Evolutionary conservation across 2,888 invertebrate species (phyloP).

Genomic region (Cybosia mesomella): DNA sequence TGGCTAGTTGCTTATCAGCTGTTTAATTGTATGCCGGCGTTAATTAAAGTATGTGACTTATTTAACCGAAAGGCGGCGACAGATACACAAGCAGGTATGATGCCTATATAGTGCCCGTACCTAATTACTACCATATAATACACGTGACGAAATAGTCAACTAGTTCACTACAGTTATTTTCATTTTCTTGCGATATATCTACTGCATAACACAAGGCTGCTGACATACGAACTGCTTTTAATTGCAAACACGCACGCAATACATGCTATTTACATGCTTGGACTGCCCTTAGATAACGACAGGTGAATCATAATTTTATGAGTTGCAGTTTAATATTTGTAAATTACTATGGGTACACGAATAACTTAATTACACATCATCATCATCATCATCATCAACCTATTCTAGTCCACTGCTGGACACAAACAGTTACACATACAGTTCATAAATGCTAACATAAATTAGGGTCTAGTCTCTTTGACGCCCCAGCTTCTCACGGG

Average conservation of each 20-base stretch:
- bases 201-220: not conserved
- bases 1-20: too few relatives aligned
- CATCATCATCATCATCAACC: too few relatives aligned
- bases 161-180: not conserved
- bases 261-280: not conserved
- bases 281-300: not conserved
- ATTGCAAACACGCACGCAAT: not conserved
- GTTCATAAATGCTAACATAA: too few relatives aligned
- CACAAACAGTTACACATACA: too few relatives aligned
- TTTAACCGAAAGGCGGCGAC: too few relatives aligned
- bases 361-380: too few relatives aligned
- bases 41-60: too few relatives aligned
- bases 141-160: not conserved
- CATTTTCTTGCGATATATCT: not conserved
- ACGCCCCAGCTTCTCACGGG: too few relatives aligned
- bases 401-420: too few relatives aligned
- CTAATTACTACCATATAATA: not conserved
- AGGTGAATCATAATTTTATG: not conserved
- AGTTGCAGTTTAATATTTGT: not conserved
- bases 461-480: too few relatives aligned
- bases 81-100: not conserved
- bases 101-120: not conserved
- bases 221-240: not conserved
- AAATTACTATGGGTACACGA: too few relatives aligned
- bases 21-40: too few relatives aligned